phyloP scores from a whole-genome alignment of 2,797 vertebrate genomes.

The Phyllotis vaccarum region DNA sequence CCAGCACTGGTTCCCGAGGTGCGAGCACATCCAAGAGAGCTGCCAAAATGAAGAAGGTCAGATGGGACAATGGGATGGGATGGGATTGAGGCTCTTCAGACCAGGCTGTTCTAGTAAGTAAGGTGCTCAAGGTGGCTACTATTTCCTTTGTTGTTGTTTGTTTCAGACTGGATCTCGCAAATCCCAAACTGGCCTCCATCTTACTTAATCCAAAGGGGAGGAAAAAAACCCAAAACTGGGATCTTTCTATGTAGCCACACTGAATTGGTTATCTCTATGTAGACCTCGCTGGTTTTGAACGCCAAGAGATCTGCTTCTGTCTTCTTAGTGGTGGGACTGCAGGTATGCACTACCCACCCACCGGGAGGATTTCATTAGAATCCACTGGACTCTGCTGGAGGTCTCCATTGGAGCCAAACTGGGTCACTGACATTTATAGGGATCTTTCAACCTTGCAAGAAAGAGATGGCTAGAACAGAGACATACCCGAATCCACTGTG shows the following conservation, averaged over 20 bases:
- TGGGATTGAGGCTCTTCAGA: too few species aligned
- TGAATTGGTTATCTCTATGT: neutral
- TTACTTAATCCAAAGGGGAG: neutral
- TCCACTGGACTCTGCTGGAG: neutral
- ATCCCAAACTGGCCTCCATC: neutral
- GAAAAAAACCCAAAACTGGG: neutral
- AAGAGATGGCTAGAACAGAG: neutral
- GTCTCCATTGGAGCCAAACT: neutral
- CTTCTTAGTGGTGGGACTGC: neutral
- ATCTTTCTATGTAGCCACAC: neutral
- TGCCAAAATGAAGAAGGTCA: neutral
- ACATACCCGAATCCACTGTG: constrained; percentile 65
- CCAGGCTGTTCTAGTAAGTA: neutral
- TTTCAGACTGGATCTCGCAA: neutral
- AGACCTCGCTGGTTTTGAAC: neutral
- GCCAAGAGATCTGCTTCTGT: neutral
- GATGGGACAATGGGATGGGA: neutral
- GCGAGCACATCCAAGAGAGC: constrained; percentile 56
- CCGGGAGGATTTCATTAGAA: neutral
- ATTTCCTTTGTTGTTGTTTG: neutral
- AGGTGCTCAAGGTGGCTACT: neutral
- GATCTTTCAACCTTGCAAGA: neutral
- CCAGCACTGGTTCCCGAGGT: constrained; percentile 59
- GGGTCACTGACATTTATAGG: neutral
- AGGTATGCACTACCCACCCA: neutral